phyloP scores from a whole-genome alignment of 2,888 invertebrate species.

The Paralinhomoeus sp. region DNA sequence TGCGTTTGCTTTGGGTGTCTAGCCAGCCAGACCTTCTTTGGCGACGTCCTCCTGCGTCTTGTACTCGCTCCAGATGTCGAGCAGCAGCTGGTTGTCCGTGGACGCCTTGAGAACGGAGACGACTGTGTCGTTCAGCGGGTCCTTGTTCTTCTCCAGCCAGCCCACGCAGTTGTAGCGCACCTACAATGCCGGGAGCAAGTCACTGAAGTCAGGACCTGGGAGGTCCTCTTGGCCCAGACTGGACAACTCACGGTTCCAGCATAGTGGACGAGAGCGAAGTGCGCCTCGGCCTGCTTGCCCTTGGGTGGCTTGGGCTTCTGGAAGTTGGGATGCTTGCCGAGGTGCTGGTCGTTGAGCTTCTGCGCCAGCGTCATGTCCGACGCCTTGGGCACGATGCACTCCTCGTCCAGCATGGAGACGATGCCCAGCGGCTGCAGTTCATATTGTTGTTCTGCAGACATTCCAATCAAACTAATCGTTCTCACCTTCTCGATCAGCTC shows the following conservation, averaged over 20 bases:
- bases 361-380: conserved; percentile 22
- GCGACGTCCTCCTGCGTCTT: conserved; percentile 20
- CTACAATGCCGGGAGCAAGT: no score
- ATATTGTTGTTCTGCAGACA: no score
- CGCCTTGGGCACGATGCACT: conserved; percentile 26
- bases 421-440: conserved; percentile 20
- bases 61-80: conserved; percentile 20
- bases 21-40: conserved; percentile 3
- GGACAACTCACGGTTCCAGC: conserved; percentile 29
- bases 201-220: no score
- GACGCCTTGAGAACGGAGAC: conserved; percentile 26
- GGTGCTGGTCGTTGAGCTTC: conserved; percentile 23
- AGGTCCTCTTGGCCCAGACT: no score
- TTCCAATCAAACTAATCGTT: neutral
- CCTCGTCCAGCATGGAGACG: conserved; percentile 26
- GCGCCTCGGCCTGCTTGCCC: conserved; percentile 29
- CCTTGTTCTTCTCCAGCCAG: conserved; percentile 35
- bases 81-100: conserved; percentile 7
- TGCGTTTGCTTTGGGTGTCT: no score
- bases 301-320: conserved; percentile 29
- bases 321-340: conserved; percentile 25
- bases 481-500: conserved; percentile 64
- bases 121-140: conserved; percentile 33
- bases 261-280: conserved; percentile 33
- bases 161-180: conserved; percentile 30